Conservation (phyloP, 2,797 vertebrate genomes). For the Myotis daubentonii region DNA sequence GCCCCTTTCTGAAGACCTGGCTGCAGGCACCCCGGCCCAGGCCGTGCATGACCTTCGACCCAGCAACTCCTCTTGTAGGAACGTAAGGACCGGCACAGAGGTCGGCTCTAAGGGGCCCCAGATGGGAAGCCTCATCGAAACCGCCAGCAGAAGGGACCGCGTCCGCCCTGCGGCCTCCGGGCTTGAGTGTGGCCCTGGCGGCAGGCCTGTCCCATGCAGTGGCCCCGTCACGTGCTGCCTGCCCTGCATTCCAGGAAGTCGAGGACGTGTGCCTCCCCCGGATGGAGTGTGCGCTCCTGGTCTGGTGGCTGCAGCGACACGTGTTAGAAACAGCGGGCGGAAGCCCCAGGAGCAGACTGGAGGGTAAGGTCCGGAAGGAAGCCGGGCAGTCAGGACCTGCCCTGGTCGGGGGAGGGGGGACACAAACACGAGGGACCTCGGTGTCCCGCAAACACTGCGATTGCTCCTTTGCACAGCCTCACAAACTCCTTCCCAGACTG, state of each 20-base stretch:
- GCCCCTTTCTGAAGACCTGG: not conserved
- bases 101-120: not conserved
- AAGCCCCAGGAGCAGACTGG: not conserved
- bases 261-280: accelerated
- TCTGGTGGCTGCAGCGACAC: not conserved
- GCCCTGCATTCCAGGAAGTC: not conserved
- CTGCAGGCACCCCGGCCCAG: not conserved
- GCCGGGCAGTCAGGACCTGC: accelerated
- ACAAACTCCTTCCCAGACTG: not conserved
- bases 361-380: not conserved
- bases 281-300: not conserved
- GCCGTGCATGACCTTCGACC: accelerated
- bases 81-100: not conserved
- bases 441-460: not conserved
- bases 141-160: too few relatives aligned
- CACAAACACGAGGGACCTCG: accelerated
- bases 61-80: not conserved
- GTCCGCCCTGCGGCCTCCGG: not conserved
- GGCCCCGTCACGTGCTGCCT: not conserved
- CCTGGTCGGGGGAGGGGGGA: accelerated
- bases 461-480: not conserved
- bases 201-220: accelerated
- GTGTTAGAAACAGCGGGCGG: accelerated
- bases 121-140: not conserved
- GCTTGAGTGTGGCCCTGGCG: accelerated